Evolutionary conservation across 2,888 invertebrate genomes (phyloP).

Genomic region (Gymnosoma rotundatum): DNA sequence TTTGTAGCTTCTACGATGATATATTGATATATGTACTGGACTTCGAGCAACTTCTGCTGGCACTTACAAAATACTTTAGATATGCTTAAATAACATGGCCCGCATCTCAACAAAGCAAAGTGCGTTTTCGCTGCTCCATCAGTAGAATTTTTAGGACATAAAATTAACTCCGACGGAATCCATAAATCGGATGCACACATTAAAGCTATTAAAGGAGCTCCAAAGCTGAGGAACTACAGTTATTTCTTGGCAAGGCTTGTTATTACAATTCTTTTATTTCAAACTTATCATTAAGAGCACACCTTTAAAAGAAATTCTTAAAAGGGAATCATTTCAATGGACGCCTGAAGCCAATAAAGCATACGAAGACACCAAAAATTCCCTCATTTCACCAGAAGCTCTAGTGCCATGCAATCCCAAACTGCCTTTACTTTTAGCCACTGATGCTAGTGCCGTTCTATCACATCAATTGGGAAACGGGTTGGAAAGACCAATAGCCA

Average conservation of each 20-base stretch:
- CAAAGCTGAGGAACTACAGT: constrained; percentile 16
- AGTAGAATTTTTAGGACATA: constrained; percentile 31
- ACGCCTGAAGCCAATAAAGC: constrained; percentile 6
- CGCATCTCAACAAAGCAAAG: constrained; percentile 12
- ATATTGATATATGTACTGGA: constrained; percentile 3
- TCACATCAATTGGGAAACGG: background rate
- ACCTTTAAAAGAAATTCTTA: constrained; percentile 32
- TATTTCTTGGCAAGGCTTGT: constrained; percentile 25
- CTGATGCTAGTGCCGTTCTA: constrained; percentile 9
- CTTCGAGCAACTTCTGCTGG: too few species aligned
- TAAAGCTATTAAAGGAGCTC: too few species aligned
- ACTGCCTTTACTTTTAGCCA: constrained; percentile 33
- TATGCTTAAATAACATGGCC: constrained; percentile 1
- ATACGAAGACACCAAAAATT: constrained; percentile 19
- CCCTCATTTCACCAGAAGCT: constrained; percentile 14
- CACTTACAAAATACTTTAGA: too few species aligned
- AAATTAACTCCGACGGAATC: constrained; percentile 26
- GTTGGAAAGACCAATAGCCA: background rate
- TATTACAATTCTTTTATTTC: constrained; percentile 6
- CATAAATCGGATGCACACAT: constrained; percentile 26
- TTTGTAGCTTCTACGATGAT: constrained; percentile 34
- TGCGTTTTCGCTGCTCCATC: constrained; percentile 37
- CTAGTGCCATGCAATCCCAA: constrained; percentile 45
- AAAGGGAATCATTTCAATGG: constrained; percentile 11
- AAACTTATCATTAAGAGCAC: background rate